Conservation (phyloP, 2,888 invertebrate species). For the Drosophila austrosaltans region DNA sequence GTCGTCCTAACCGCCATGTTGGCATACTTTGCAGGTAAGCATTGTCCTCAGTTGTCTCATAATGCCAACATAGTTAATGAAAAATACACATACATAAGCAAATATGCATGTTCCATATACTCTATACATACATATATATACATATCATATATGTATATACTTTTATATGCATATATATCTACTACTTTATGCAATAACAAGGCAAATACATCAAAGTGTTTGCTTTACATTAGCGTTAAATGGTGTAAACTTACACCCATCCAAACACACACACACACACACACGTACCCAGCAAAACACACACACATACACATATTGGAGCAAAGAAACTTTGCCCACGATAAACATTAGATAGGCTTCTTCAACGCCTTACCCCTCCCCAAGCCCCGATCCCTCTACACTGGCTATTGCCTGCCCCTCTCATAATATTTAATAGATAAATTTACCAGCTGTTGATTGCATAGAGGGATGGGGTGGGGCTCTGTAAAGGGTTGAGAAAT, state of each 20-base stretch:
- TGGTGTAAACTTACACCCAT: conserved; percentile 65
- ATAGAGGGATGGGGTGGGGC: background rate
- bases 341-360: conserved; percentile 47
- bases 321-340: conserved; percentile 50
- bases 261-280: conserved; percentile 36
- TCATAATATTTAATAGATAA: conserved; percentile 56
- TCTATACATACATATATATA: conserved; percentile 22
- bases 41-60: conserved; percentile 46
- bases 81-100: conserved; percentile 67
- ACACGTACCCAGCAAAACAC: conserved; percentile 29
- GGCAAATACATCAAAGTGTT: conserved; percentile 78
- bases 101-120: conserved; percentile 47
- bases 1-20: conserved; percentile 96
- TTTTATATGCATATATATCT: conserved; percentile 30
- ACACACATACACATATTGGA: conserved; percentile 11
- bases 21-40: conserved; percentile 97
- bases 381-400: no score
- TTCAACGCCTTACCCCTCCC: background rate
- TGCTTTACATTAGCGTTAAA: conserved; percentile 80
- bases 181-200: conserved; percentile 50
- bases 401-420: background rate
- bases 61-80: conserved; percentile 67
- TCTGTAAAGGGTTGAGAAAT: conserved; percentile 19
- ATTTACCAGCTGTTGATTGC: conserved; percentile 42
- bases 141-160: conserved; percentile 2